A percentile compares a stretch with the other conserved stretches of the same genome.
Evolutionary conservation across 2,113 vertebrate species (phyloP).

Genomic region (Harpagus bidentatus): DNA sequence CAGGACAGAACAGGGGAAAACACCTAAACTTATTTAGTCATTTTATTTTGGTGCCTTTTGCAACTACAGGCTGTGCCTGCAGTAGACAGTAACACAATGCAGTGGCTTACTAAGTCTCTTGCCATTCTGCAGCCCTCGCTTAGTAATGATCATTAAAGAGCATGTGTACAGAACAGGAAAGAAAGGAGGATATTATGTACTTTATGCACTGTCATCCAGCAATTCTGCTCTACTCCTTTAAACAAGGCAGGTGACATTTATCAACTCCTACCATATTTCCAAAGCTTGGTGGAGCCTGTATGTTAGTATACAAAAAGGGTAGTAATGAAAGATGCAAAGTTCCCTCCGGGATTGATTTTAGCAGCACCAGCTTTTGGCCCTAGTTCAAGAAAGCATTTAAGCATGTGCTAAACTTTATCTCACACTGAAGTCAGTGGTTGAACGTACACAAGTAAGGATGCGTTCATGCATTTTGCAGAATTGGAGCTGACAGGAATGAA

Average conservation of each 20-base stretch:
- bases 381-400: conserved; percentile 21
- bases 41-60: neutral
- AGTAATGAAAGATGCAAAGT: neutral
- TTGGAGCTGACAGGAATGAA: neutral
- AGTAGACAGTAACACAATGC: neutral
- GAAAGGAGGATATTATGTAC: neutral
- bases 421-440: neutral
- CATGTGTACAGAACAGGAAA: accelerated
- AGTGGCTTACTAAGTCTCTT: neutral
- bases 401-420: neutral
- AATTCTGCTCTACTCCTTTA: neutral
- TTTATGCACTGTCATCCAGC: neutral
- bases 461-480: neutral
- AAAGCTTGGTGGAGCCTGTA: neutral
- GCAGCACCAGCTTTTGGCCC: neutral
- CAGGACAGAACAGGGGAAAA: neutral
- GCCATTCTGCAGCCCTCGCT: neutral
- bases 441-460: neutral
- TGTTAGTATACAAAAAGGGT: neutral
- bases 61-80: neutral
- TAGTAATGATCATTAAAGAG: neutral
- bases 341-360: neutral
- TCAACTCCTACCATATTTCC: neutral
- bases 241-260: neutral
- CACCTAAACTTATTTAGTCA: neutral